Evolutionary conservation across 2,113 vertebrate species (phyloP).

Genomic region (Chloropsis hardwickii): DNA sequence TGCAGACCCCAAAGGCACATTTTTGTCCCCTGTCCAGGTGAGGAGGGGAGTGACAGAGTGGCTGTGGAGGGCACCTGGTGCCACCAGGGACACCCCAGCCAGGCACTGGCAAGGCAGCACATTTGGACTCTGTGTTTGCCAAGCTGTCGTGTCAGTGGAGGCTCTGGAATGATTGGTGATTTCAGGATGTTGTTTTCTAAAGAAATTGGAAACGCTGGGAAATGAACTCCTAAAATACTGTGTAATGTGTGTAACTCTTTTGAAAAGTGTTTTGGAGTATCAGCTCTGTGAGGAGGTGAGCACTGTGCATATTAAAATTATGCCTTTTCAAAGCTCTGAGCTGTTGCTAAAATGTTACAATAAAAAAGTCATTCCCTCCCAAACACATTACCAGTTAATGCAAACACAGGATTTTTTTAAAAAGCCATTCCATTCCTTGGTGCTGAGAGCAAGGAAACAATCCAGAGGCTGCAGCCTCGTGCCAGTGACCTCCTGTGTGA

Average conservation of each 20-base stretch:
- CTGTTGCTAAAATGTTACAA: conserved; percentile 20
- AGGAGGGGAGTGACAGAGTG: not conserved
- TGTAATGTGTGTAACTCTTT: not conserved
- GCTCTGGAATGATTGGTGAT: not conserved
- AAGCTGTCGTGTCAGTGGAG: not conserved
- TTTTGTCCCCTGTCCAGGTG: not conserved
- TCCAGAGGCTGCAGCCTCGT: not conserved
- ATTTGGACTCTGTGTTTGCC: not conserved
- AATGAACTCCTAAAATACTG: not conserved
- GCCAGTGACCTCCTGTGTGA: not conserved
- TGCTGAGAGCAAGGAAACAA: not conserved
- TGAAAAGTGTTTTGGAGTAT: not conserved
- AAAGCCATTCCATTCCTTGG: not conserved
- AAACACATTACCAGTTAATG: conserved; percentile 32
- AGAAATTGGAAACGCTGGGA: not conserved
- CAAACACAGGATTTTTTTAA: conserved; percentile 17
- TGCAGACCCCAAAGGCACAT: not conserved
- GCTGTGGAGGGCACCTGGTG: not conserved
- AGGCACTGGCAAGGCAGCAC: not conserved
- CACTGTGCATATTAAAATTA: not conserved
- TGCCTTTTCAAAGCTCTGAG: not conserved
- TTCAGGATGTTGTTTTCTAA: not conserved
- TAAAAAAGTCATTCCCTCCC: conserved; percentile 14
- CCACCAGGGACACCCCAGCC: not conserved
- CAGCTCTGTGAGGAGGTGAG: conserved; percentile 9